Percentiles rank a stretch among this genome's conserved stretches.
phyloP scores from a whole-genome alignment of 2,888 invertebrate genomes.

The Hirtodrosophila cameraria region DNA sequence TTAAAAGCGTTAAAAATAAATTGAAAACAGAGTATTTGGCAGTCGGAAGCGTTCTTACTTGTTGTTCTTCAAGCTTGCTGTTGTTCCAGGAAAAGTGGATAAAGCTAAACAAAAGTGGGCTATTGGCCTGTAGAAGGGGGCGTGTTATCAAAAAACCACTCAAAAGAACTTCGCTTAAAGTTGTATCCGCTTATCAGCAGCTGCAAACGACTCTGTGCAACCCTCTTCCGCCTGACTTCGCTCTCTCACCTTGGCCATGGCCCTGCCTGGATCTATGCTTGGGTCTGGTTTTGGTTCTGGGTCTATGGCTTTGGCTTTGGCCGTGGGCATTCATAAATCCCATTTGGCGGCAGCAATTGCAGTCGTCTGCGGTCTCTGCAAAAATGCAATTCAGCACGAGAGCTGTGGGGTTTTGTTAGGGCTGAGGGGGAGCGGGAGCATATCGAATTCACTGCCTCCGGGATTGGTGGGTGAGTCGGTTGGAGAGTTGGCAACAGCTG shows the following conservation, averaged over 20 bases:
- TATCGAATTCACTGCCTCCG: constrained; percentile 60
- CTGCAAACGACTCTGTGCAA: constrained; percentile 9
- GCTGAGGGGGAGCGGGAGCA: constrained; percentile 13
- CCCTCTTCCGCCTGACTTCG: constrained; percentile 6
- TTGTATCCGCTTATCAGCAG: constrained; percentile 37
- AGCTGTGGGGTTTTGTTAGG: neutral
- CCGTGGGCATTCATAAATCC: constrained; percentile 65
- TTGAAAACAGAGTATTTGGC: too few species aligned
- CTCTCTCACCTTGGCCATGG: constrained; percentile 39
- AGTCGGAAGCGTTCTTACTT: too few species aligned
- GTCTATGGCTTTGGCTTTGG: constrained; percentile 1
- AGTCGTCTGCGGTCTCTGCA: constrained; percentile 51
- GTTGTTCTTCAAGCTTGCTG: too few species aligned
- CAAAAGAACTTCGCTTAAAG: constrained; percentile 3
- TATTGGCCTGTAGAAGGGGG: neutral
- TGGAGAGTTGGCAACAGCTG: constrained; percentile 61
- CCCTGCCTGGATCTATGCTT: constrained; percentile 7
- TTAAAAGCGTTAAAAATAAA: too few species aligned
- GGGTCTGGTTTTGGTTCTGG: neutral
- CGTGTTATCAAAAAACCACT: constrained; percentile 29
- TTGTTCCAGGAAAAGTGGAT: neutral
- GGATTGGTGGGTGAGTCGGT: constrained; percentile 36
- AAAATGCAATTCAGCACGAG: constrained; percentile 66
- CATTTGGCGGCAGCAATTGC: constrained; percentile 61
- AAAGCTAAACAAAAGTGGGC: constrained; percentile 11